Conservation (phyloP, 2,888 invertebrate genomes). For the Drosophila pegasa region DNA sequence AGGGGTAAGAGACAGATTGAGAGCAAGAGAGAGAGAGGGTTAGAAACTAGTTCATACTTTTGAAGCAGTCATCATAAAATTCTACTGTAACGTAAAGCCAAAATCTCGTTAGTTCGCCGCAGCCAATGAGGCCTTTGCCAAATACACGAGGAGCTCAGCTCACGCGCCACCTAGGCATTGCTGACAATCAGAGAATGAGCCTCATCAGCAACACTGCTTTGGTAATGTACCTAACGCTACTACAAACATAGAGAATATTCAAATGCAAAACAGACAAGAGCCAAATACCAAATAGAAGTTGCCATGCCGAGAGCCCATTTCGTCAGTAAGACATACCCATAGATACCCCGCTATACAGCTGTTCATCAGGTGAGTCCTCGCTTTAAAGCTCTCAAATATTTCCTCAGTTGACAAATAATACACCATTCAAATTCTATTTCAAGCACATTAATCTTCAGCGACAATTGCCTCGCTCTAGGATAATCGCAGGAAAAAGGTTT, state of each 20-base stretch:
- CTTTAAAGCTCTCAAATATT: too few relatives aligned
- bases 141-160: neutral
- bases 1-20: neutral
- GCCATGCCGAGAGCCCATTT: too few relatives aligned
- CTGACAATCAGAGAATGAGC: neutral
- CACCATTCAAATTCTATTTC: neutral
- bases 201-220: neutral
- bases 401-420: too few relatives aligned
- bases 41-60: neutral
- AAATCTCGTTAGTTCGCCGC: neutral
- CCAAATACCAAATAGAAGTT: neutral
- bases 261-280: neutral
- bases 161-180: neutral
- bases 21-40: neutral
- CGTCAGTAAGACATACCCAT: too few relatives aligned
- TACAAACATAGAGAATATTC: neutral
- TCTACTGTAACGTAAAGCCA: neutral
- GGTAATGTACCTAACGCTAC: neutral
- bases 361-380: neutral
- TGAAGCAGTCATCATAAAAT: neutral
- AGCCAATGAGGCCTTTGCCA: neutral
- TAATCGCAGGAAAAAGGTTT: neutral
- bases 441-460: neutral
- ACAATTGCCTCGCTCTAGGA: neutral
- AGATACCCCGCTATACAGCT: neutral